A percentile compares a stretch with the other conserved stretches of the same genome.
Evolutionary conservation across 2,888 invertebrate genomes (phyloP).

Genomic region (Cacoxenus indagator): DNA sequence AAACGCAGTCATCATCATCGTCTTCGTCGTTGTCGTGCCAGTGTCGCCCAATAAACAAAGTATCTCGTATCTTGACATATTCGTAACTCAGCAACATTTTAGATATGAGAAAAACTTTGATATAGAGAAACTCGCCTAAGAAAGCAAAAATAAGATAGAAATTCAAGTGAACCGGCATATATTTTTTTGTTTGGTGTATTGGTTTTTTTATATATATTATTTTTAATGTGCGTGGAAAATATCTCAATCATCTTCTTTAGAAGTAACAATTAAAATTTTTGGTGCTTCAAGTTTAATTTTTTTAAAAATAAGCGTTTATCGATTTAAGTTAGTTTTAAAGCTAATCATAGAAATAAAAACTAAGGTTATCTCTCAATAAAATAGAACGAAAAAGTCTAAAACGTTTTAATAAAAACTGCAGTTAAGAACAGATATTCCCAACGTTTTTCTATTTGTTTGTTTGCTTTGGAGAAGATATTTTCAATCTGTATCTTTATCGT

Average conservation of each 20-base stretch:
- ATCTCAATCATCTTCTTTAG: not conserved
- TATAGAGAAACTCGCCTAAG: not conserved
- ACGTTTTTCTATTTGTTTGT: not conserved
- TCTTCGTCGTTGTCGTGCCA: too few species aligned
- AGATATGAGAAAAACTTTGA: not conserved
- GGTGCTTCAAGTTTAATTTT: conserved; percentile 13
- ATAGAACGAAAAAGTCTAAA: conserved; percentile 17
- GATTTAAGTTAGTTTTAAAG: not conserved
- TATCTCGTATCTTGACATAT: not conserved
- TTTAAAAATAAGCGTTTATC: not conserved
- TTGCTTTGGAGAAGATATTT: not conserved
- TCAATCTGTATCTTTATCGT: conserved; percentile 45
- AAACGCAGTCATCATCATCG: too few species aligned
- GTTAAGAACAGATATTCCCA: not conserved
- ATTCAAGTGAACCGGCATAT: conserved; percentile 19
- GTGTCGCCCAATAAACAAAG: too few species aligned
- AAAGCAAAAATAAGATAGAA: not conserved
- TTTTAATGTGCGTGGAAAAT: not conserved
- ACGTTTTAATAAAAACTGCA: not conserved
- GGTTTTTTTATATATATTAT: not conserved
- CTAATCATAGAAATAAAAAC: not conserved
- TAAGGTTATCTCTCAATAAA: conserved; percentile 12
- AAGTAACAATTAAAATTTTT: not conserved
- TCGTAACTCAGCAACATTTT: not conserved
- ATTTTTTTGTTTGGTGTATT: not conserved